These are phyloP conservation scores for Tursiops truncatus DNA, from an alignment of 2,113 vertebrate genomes.

Conservation along the genomic window DNA sequence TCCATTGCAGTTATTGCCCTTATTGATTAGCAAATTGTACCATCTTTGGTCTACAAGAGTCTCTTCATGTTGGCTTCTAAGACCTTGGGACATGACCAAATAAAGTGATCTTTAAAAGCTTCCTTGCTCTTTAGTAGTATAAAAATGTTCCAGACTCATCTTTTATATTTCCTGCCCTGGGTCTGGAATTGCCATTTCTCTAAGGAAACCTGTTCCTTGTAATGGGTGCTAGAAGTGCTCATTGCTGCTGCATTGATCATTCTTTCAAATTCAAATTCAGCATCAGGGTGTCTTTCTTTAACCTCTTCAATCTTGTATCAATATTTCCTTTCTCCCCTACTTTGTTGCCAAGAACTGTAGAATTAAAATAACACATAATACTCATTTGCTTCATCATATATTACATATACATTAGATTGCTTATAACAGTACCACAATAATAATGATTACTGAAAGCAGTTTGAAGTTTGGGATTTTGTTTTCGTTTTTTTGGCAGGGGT, in stretches of 20 bases:
- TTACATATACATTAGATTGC: neutral
- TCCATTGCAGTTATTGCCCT: neutral
- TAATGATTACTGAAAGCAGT: neutral
- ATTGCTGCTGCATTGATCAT: neutral
- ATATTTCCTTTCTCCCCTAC: neutral
- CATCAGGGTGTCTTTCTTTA: neutral
- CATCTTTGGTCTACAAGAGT: neutral
- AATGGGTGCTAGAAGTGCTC: neutral
- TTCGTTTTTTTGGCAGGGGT: neutral
- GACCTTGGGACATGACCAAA: neutral
- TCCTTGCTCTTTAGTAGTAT: neutral
- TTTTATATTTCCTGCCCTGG: neutral
- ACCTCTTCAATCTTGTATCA: neutral
- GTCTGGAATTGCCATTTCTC: neutral
- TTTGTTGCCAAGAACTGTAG: neutral
- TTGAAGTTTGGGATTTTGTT: neutral
- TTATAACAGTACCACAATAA: neutral
- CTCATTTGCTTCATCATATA: neutral
- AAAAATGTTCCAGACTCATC: neutral
- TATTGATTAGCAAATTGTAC: neutral
- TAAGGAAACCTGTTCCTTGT: neutral
- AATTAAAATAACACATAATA: slow-evolving; percentile 15
- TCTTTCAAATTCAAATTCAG: neutral
- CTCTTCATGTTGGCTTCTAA: neutral
- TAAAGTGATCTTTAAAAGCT: slow-evolving; percentile 8